Base-by-base conservation (phyloP, 1,140 invertebrate species). In the Papilio machaon region DNA sequence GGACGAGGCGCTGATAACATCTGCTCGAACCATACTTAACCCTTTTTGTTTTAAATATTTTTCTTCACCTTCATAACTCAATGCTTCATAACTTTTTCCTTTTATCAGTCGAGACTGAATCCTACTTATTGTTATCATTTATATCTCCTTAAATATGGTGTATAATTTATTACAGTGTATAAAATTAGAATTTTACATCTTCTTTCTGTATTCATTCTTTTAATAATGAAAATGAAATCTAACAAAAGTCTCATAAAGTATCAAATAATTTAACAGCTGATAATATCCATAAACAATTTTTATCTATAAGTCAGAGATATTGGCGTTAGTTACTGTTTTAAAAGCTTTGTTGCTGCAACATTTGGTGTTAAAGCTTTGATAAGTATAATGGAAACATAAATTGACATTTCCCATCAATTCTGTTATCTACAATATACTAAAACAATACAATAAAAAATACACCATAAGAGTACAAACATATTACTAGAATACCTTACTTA, bases 31-130 rank as follows among this genome's bases (percentile, higher is more conserved):
- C 90, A 87, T 93, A 92, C 90, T 91, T 92, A 92, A 91, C 84
- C 90, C 90, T 92, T 94, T 94, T 94, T 94, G 88, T 93, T 93
- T 93, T 89, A 88, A 90, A 91, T 89, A 90, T 91, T 91, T 91
- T 87, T 87, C 88, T 86, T 85, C 87, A 90, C 87, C 90, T 90
- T 89, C 90, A 94, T 94, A 93, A 94, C 92, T 94, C 93, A 94
- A 93, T 93, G 91, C 87, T 89, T 92, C 86, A 93, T 93, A 94
- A 91, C 87, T 85, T 91, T 93, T 92, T 83, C 90, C 92, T 88
- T 89, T 89, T 87, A 88, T 88, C 90, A 88, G 83, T 85, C 84
- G 87, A 80, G 89, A 90, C 86, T 83, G 83, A 88, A 91, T 91
- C 89, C 87, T 43, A 54, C 54, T 78, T 64, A 58, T 60, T 60